Percentiles rank a stretch among this genome's conserved stretches.
phyloP scores from a whole-genome alignment of 2,888 invertebrate genomes.

The Caenorhabditis sinica region DNA sequence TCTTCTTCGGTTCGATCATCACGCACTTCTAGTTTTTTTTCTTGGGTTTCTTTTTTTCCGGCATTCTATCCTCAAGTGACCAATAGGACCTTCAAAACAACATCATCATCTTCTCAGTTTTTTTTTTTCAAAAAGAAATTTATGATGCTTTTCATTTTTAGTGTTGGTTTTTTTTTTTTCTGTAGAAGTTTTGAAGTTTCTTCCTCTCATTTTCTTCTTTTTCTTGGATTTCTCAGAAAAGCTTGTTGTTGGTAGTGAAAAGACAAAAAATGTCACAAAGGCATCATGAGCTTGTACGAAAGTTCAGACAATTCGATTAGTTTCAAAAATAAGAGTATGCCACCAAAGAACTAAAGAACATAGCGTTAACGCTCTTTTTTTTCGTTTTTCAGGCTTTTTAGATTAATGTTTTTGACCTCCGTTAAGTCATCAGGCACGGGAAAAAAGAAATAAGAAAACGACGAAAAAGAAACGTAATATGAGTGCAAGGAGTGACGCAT shows the following conservation, averaged over 20 bases:
- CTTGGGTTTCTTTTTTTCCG: not conserved
- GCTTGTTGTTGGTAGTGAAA: slow-evolving; percentile 20
- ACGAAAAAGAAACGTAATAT: slow-evolving; percentile 21
- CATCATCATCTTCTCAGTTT: slow-evolving; percentile 5
- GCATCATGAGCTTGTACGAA: slow-evolving; percentile 29
- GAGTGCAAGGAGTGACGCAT: slow-evolving; percentile 42
- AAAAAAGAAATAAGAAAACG: not conserved
- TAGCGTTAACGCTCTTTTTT: not conserved
- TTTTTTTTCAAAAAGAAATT: slow-evolving; percentile 10
- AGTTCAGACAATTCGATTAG: slow-evolving; percentile 45
- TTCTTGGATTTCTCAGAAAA: not conserved
- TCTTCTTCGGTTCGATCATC: slow-evolving; percentile 27
- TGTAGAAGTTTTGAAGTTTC: slow-evolving; percentile 7
- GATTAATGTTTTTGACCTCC: not conserved
- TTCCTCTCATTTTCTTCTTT: not conserved
- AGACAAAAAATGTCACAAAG: slow-evolving; percentile 20
- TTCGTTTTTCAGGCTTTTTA: not conserved
- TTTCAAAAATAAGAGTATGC: slow-evolving; percentile 42
- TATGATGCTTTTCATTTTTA: slow-evolving; percentile 15
- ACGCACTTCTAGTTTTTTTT: slow-evolving; percentile 21
- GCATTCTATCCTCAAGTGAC: slow-evolving; percentile 21
- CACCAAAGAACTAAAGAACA: slow-evolving; percentile 24
- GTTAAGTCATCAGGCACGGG: not conserved
- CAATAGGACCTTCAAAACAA: slow-evolving; percentile 26
- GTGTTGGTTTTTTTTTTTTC: slow-evolving; percentile 7